Evolutionary conservation across 2,888 invertebrate genomes (phyloP).

Genomic region (Acrobeloides nanus): DNA sequence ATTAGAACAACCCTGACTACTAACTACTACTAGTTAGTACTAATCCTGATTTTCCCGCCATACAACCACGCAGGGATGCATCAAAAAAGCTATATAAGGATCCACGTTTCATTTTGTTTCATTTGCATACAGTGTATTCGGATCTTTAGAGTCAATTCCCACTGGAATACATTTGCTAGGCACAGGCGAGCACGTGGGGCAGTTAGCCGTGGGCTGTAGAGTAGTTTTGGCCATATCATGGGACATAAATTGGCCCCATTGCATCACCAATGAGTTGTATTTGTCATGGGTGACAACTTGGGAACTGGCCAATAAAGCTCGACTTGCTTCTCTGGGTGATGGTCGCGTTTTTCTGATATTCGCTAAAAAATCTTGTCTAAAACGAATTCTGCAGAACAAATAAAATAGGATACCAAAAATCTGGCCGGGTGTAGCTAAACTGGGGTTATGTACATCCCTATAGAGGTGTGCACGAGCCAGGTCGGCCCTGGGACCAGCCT

Average conservation of each 20-base stretch:
- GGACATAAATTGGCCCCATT: constrained; percentile 50
- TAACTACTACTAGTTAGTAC: too few species aligned
- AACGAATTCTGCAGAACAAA: constrained; percentile 25
- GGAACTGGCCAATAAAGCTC: constrained; percentile 41
- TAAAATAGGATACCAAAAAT: constrained; percentile 36
- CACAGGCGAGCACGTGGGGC: constrained; percentile 47
- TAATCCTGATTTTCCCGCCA: too few species aligned
- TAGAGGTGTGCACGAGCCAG: too few species aligned
- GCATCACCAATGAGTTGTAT: constrained; percentile 53
- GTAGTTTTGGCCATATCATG: constrained; percentile 52
- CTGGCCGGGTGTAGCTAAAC: constrained; percentile 43
- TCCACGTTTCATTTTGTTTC: too few species aligned
- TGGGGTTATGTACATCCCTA: too few species aligned
- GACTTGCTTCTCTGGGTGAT: constrained; percentile 46
- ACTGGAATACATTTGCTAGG: constrained; percentile 51
- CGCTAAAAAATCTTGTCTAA: constrained; percentile 27
- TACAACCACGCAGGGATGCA: too few species aligned
- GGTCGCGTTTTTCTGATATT: constrained; percentile 44
- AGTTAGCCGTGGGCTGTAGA: constrained; percentile 27
- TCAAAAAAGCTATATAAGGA: too few species aligned
- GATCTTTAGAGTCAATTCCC: constrained; percentile 37
- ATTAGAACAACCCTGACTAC: too few species aligned
- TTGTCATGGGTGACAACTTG: constrained; percentile 44
- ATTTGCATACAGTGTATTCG: constrained; percentile 38
- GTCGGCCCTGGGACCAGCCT: too few species aligned